Evolutionary conservation across 2,797 vertebrate species (phyloP).

Genomic region (Periophthalmus magnuspinnatus): DNA sequence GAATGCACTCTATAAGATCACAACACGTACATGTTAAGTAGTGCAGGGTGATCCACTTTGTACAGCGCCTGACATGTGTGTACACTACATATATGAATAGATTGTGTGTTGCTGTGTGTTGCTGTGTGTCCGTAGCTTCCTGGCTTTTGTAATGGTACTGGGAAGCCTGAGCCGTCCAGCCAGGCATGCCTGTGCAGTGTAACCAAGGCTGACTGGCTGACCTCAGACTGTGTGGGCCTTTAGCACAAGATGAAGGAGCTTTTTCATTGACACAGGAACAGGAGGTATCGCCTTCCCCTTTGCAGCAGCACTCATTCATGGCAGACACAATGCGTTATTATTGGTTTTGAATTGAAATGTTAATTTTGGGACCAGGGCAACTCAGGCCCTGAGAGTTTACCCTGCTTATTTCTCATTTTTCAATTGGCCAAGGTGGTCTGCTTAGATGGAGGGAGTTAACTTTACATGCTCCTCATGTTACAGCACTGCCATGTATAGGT

Average conservation of each 20-base stretch:
- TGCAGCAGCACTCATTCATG: conserved; percentile 84
- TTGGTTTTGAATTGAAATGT: conserved; percentile 98
- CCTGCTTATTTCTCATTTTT: conserved; percentile 90
- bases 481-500: conserved; percentile 34
- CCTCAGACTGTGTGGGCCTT: conserved; percentile 85
- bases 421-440: conserved; percentile 69
- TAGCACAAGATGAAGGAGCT: conserved; percentile 88
- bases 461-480: conserved; percentile 53
- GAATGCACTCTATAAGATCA: conserved; percentile 28
- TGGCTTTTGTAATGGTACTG: conserved; percentile 74
- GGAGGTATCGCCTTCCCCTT: conserved; percentile 91
- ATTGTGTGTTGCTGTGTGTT: conserved; percentile 43
- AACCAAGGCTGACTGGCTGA: conserved; percentile 85
- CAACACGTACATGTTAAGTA: conserved; percentile 48
- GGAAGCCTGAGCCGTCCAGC: conserved; percentile 70
- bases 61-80: conserved; percentile 60
- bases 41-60: conserved; percentile 54
- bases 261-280: conserved; percentile 90
- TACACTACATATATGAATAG: conserved; percentile 33
- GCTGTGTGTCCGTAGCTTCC: conserved; percentile 64
- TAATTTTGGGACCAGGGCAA: conserved; percentile 90
- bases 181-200: conserved; percentile 81
- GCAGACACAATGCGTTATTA: conserved; percentile 95
- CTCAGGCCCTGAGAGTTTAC: conserved; percentile 76
- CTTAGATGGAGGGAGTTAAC: conserved; percentile 58